phyloP scores from a whole-genome alignment of 2,113 vertebrate genomes.

The Salvelinus alpinus region DNA sequence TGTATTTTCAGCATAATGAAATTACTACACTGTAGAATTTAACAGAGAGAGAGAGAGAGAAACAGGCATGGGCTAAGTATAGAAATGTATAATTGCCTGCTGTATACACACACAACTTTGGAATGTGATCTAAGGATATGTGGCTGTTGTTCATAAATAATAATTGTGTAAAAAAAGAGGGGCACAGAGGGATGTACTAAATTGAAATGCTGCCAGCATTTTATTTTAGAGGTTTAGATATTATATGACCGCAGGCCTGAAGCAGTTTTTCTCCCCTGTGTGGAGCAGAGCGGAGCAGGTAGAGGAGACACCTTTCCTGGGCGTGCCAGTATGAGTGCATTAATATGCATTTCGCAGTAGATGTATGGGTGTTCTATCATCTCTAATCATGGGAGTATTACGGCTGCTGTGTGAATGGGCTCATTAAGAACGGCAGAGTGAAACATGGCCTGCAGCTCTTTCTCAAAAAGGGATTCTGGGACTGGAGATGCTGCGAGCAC shows the following conservation, averaged over 20 bases:
- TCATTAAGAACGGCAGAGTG: constrained; percentile 50
- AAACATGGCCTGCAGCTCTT: constrained; percentile 43
- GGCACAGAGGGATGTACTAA: background rate
- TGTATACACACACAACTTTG: background rate
- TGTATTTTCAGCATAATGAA: background rate
- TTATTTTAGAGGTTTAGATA: constrained; percentile 1
- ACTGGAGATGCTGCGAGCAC: constrained; percentile 68
- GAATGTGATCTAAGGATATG: background rate
- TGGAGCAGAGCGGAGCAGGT: background rate
- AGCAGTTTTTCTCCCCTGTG: constrained; percentile 18
- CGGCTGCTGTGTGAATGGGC: constrained; percentile 9
- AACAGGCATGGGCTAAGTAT: background rate
- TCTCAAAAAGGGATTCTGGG: constrained; percentile 57
- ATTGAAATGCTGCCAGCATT: background rate
- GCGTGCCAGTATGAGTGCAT: background rate
- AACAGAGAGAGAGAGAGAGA: background rate
- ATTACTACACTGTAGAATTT: too few relatives aligned
- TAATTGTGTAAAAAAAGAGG: background rate
- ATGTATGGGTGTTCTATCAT: constrained; percentile 26
- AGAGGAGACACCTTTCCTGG: background rate
- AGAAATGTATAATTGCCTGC: constrained; percentile 17
- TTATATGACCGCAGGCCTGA: constrained; percentile 3
- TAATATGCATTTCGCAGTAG: constrained; percentile 5
- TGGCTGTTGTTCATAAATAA: background rate
- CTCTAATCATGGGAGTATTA: constrained; percentile 15